Conservation (phyloP, 1,140 invertebrate genomes). For the Macrotrachela quadricornifera region DNA sequence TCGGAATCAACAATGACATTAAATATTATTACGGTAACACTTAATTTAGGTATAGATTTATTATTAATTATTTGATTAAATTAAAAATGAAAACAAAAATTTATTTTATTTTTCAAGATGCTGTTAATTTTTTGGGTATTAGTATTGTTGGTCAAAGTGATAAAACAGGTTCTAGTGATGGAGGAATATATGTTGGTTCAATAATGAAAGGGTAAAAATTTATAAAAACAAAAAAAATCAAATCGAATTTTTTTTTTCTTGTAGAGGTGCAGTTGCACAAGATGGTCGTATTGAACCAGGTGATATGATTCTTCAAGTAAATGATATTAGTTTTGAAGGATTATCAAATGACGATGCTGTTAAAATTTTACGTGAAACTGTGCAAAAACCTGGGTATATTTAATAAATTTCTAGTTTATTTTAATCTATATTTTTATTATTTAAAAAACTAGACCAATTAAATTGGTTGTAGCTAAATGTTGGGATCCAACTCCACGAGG, state of each 20-base stretch:
- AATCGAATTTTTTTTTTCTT: background rate
- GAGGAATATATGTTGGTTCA: conserved; percentile 90
- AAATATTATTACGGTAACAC: conserved; percentile 88
- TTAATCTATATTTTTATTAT: no score
- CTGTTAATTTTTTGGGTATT: conserved; percentile 71
- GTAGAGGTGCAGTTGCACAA: conserved; percentile 52
- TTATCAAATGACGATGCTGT: conserved; percentile 97
- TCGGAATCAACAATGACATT: conserved; percentile 92
- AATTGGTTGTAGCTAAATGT: conserved; percentile 77
- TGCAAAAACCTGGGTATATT: conserved; percentile 64
- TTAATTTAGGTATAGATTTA: conserved; percentile 40
- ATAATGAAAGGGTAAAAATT: conserved; percentile 69
- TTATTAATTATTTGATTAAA: no score
- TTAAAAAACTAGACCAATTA: conserved; percentile 46
- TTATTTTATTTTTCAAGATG: conserved; percentile 34
- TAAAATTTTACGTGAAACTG: conserved; percentile 71
- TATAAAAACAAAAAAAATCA: no score
- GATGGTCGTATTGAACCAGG: conserved; percentile 33
- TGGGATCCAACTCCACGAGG: conserved; percentile 90
- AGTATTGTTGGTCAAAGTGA: conserved; percentile 75
- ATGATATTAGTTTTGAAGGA: conserved; percentile 52
- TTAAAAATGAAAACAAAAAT: no score
- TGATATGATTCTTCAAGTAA: conserved; percentile 35
- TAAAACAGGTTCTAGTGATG: conserved; percentile 47
- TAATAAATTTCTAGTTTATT: no score